Base-by-base conservation (phyloP, 2,797 vertebrate genomes). In the Cuniculus paca region DNA sequence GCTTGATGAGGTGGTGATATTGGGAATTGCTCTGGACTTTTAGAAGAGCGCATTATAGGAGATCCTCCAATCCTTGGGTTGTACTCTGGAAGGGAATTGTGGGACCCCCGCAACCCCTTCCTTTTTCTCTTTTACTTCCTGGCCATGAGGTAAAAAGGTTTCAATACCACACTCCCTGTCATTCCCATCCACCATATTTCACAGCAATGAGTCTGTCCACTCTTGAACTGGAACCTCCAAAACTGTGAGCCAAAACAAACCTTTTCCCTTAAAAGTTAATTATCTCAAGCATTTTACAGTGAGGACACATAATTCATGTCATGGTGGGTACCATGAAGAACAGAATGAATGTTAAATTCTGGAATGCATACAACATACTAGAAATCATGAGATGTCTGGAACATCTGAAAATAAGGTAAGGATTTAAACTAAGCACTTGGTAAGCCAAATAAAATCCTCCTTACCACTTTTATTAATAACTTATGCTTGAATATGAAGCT, bases 401-500 rank as follows among this genome's bases (percentile, higher is more conserved):
- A 39, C 72, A 14, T 79, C 54, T 63, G 45, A 85, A 58, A 36
- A 89, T 60, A 80, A 20, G 7, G 48, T 60, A 28, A 92, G 28
- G 2, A 65, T 65, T 79, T 93, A 19, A 90, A 80, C 31, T 58
- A 63, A 58, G 65, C 5, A 42, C 56, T 45, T 80, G 63, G 63
- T 56, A 80, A 54, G 19, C 0, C 31, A 85, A 90, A 56, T 58
- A 39, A 80, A 85, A 84, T 63, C 20, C 2, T 89, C 45, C 58
- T 54, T 89, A 54, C 14, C 48, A 84, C 54, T 79, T 84, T 56
- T 63, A 28, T 92, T 88, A 83, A 83, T 78, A 82, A 77, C 50
- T 78, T 88, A 88, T 26, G 26, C 22, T 60, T 83, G 75, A 36
- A n/a, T 56, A 36, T 36, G 56, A 95, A 79, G 12, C 31, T 61